Evolutionary conservation across 2,888 invertebrate species (phyloP), one percentile per base, ranked within the genome.

Genomic region (Epistrophella euchroma): DNA sequence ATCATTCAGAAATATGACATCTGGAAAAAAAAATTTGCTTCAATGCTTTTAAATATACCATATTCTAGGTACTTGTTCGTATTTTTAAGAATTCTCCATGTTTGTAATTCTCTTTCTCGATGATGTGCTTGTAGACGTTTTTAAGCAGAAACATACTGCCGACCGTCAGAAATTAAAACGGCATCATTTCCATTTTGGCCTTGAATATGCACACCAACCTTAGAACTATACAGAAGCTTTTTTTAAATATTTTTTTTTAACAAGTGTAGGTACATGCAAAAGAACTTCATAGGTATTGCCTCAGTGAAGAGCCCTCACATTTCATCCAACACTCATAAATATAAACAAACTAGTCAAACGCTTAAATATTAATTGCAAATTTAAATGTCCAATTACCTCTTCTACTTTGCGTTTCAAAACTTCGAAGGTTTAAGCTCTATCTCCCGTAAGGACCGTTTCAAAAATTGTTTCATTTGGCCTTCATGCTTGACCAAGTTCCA

Each of bases 351-450:
- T 50, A 28, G 17, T 40, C 22, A 47, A 52, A 50, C 13, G 19
- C 60, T 81, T 85, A 73, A 85, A 85, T 80, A 85, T 85, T 85
- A 81, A 85, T 85, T 85, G 76, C 81, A 81, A 37, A 85, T 81
- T 81, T 81, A 81, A 81, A 77, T 70, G 62, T 64, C 81, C 81
- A 81, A 73, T 73, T 81, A 56, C 40, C 60, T 60, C 22, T 13
- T 9, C 17, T 13, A 64, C 17, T 45, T 40, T 40, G 11, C 7
- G 17, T 32, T 56, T 55, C 40, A 58, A 19, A 35, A 40, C 55
- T 56, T 43, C 10, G 68, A 35, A 70, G 70, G 58, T 6, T 52
- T 52, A 0, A 37, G 25, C 68, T 19, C 35, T 19, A n/a, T 22
- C 37, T 66, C 55, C 58, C 66, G 35, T 40, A 68, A 82, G 82